Evolutionary conservation across 30 jellyfish, hydroid and myxozoan genomes (phyloP), one percentile per base, ranked within the genome.

Genomic region (Calvadosia cruxmelitensis): DNA sequence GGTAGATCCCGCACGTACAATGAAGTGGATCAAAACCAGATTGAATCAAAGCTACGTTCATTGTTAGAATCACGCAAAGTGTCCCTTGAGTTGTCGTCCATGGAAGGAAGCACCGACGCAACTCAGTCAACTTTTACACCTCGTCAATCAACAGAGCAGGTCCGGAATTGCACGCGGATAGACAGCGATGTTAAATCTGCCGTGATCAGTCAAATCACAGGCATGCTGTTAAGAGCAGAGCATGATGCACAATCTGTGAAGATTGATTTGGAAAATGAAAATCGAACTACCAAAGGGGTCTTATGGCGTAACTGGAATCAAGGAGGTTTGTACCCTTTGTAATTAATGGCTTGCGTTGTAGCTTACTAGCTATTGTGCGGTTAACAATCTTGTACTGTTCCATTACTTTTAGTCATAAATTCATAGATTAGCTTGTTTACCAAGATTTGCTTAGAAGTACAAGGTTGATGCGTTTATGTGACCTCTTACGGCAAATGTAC

Each of bases 151-250:
- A 63, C 64, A 32, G 86, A 76, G 49, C 69, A 49, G 50, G 87
- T 84, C 0, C 73, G 78, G 34, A 89, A 89, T 61, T 89, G 98
- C 78, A 89, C 92, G 0, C 84, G 68, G 49, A 63, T 89, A 34
- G 90, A 89, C 30, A 35, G 27, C 35, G 35, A 68, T 16, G 66
- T 81, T 20, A 67, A 69, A 53, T 57, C 34, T 0, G 1, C 57
- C 32, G 69, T 86, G 3, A 62, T 79, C 3, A 50, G 34, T 3
- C 70, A 35, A 12, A 82, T 86, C 29, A 16, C 81, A 5, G 53
- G 26, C 13, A 53, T n/a, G 27, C 63, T 86, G 67, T 77, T 85
- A 16, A 29, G 31, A 0, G 3, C 76, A 57, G 86, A 68, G 27
- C 27, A 30, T 12, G 57, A 42, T 20, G 20, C 20, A 5, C 15